These are phyloP conservation scores for Cirrhinus molitorella DNA, from an alignment of 2,797 vertebrate species.

Conservation along the genomic window DNA sequence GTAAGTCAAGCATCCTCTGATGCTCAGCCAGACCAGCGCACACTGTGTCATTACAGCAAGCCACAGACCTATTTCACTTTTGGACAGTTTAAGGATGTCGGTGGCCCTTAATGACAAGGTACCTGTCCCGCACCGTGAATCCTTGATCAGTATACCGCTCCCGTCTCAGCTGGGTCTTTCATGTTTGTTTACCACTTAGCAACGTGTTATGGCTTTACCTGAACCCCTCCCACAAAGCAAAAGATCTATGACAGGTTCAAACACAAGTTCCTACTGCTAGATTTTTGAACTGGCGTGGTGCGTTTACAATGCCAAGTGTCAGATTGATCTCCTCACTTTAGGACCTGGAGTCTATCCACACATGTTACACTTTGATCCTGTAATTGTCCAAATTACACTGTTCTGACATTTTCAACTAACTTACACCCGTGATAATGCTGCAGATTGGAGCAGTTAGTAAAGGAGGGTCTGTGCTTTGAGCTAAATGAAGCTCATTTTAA, in stretches of 20 bases:
- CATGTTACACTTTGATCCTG: conserved; percentile 15
- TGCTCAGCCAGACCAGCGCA: conserved; percentile 72
- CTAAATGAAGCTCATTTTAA: not conserved
- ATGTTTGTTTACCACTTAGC: conserved; percentile 71
- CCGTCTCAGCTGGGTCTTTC: conserved; percentile 76
- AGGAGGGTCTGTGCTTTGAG: conserved; percentile 2
- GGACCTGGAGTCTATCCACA: conserved; percentile 14
- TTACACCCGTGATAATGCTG: conserved; percentile 5
- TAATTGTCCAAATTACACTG: conserved; percentile 29
- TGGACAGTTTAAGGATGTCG: conserved; percentile 64
- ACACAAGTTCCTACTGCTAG: conserved; percentile 31
- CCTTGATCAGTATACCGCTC: conserved; percentile 70
- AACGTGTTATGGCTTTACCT: conserved; percentile 72
- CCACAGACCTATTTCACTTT: conserved; percentile 78
- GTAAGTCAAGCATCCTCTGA: conserved; percentile 77
- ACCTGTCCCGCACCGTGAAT: conserved; percentile 76
- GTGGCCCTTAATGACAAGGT: conserved; percentile 78
- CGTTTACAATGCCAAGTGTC: not conserved
- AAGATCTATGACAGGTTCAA: conserved; percentile 56
- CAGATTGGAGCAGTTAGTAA: not conserved
- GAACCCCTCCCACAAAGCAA: conserved; percentile 71
- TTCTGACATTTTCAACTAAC: not conserved
- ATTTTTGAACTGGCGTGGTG: not conserved
- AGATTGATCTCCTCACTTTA: conserved; percentile 30
- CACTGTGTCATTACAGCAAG: conserved; percentile 81